Conservation (phyloP, 1,140 invertebrate species). For the Neuroterus valhalla region DNA sequence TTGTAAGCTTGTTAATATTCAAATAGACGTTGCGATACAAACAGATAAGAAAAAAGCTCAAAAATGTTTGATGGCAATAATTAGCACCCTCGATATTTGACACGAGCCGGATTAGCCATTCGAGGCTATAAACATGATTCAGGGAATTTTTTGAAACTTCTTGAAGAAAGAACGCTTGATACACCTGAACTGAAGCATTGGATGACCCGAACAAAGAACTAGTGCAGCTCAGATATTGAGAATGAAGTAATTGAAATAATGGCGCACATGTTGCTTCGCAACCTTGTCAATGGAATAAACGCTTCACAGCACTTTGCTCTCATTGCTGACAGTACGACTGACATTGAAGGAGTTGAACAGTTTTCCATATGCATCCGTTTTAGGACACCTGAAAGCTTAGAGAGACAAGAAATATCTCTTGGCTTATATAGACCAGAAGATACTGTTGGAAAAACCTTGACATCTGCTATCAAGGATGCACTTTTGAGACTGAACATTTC, state of each 20-base stretch:
- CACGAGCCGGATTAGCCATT: slow-evolving; percentile 20
- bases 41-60: too few species aligned
- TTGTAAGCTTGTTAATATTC: too few species aligned
- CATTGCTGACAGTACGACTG: slow-evolving; percentile 29
- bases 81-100: slow-evolving; percentile 29
- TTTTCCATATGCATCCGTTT: slow-evolving; percentile 11
- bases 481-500: slow-evolving; percentile 27
- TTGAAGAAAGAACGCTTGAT: slow-evolving; percentile 30
- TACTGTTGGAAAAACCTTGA: slow-evolving; percentile 18
- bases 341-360: slow-evolving; percentile 7
- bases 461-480: slow-evolving; percentile 32
- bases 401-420: not conserved
- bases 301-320: not conserved
- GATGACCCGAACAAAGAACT: not conserved
- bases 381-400: too few species aligned
- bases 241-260: slow-evolving; percentile 31
- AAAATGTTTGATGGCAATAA: not conserved
- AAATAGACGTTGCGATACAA: too few species aligned
- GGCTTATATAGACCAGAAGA: slow-evolving; percentile 9
- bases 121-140: slow-evolving; percentile 25
- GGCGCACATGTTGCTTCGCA: slow-evolving; percentile 12
- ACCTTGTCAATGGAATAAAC: slow-evolving; percentile 11
- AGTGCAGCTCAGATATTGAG: slow-evolving; percentile 18
- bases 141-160: slow-evolving; percentile 32
- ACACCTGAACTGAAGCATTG: slow-evolving; percentile 3